phyloP scores from a whole-genome alignment of 2,888 invertebrate species.

The Pseudolycoriella hygida region DNA sequence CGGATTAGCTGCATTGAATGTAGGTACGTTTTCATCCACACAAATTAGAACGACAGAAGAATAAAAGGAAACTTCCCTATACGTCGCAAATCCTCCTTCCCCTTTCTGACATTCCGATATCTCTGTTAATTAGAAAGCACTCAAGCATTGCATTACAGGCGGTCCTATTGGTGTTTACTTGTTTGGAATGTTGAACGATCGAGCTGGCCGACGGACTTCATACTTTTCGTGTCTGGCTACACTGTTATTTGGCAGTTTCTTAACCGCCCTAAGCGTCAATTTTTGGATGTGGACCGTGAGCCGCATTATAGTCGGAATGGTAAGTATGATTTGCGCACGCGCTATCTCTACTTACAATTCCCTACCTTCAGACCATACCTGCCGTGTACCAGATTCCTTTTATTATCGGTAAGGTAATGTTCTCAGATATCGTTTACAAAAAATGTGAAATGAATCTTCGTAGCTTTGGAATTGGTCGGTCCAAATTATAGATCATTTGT shows the following conservation, averaged over 20 bases:
- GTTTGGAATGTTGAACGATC: constrained; percentile 74
- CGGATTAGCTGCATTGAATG: constrained; percentile 67
- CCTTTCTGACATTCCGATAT: too few relatives aligned
- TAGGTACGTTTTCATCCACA: too few relatives aligned
- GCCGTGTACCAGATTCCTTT: constrained; percentile 90
- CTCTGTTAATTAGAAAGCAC: too few relatives aligned
- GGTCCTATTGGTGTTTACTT: constrained; percentile 80
- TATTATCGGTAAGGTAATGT: constrained; percentile 61
- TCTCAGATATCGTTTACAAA: background rate
- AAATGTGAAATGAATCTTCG: constrained; percentile 17
- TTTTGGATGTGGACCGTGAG: constrained; percentile 74
- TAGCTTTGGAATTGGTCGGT: constrained; percentile 80
- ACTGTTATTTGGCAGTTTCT: constrained; percentile 59
- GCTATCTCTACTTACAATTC: too few relatives aligned
- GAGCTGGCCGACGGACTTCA: constrained; percentile 66
- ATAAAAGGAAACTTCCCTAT: too few relatives aligned
- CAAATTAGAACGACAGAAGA: too few relatives aligned
- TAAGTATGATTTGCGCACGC: too few relatives aligned
- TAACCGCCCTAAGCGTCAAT: constrained; percentile 58
- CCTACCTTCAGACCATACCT: constrained; percentile 45
- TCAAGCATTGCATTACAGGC: constrained; percentile 34
- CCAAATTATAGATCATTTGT: constrained; percentile 83
- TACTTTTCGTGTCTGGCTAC: constrained; percentile 74
- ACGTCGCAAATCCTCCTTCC: too few relatives aligned
- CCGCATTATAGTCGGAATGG: constrained; percentile 63